phyloP scores from a whole-genome alignment of 2,797 vertebrate species.

The Poecilia velifera region DNA sequence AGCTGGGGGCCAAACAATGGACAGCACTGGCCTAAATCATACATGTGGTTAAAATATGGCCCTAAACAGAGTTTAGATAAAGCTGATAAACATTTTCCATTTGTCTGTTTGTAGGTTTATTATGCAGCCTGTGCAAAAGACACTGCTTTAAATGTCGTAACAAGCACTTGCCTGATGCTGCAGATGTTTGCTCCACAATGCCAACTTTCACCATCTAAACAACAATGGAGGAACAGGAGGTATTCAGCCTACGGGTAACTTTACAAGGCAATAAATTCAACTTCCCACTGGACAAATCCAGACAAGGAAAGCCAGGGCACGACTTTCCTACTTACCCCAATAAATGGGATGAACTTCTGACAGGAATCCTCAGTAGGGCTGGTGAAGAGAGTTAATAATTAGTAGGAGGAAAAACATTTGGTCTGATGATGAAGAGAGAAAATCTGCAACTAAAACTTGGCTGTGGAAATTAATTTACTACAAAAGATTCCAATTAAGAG shows the following conservation, averaged over 20 bases:
- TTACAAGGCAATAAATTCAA: background rate
- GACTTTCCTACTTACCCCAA: slow-evolving; percentile 86
- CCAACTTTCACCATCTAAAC: slow-evolving; percentile 96
- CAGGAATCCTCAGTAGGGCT: slow-evolving; percentile 97
- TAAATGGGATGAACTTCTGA: slow-evolving; percentile 98
- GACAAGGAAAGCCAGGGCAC: background rate
- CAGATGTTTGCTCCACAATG: slow-evolving; percentile 92
- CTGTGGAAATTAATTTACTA: slow-evolving; percentile 8
- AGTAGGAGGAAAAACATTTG: background rate
- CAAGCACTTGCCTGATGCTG: slow-evolving; percentile 86
- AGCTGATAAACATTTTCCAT: background rate
- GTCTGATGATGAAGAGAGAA: background rate
- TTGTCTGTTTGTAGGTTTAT: background rate
- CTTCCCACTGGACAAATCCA: background rate
- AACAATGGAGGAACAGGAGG: slow-evolving; percentile 17
- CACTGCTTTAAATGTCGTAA: background rate
- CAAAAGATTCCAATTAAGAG: background rate
- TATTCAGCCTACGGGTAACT: background rate
- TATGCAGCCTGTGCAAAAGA: background rate
- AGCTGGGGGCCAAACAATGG: no score
- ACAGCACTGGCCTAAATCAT: background rate
- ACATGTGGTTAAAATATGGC: background rate
- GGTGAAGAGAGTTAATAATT: slow-evolving; percentile 29
- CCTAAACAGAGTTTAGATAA: background rate
- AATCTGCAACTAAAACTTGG: slow-evolving; percentile 7